These are phyloP conservation scores for Luidia sarsii DNA, from an alignment of 53 echinoderm and acorn worm species.

Conservation along the genomic window DNA sequence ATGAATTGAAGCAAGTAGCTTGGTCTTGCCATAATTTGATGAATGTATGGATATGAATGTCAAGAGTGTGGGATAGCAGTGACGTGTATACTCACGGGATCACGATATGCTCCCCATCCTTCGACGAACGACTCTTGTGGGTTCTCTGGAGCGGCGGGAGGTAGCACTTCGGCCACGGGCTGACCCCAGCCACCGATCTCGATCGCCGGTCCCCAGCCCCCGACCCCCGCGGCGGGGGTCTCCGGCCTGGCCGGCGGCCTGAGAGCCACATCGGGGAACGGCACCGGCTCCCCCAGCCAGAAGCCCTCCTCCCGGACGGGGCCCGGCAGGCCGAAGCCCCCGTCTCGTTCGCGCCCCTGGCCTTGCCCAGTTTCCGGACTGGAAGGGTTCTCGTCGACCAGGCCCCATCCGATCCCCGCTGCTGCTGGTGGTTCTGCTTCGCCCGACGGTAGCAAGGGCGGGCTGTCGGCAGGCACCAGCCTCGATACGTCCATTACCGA, in stretches of 20 bases:
- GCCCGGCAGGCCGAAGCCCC: not conserved
- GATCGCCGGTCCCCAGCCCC: not conserved
- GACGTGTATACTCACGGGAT: conserved; percentile 13
- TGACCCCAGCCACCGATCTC: no score
- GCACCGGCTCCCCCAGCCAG: no score
- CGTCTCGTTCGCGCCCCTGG: not conserved
- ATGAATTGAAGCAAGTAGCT: no score
- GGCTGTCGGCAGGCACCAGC: not conserved
- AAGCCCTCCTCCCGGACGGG: not conserved
- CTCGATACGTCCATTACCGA: conserved; percentile 18
- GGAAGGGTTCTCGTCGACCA: not conserved
- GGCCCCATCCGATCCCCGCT: not conserved
- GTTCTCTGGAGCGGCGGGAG: no score
- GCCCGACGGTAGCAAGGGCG: not conserved
- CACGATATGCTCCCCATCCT: not conserved
- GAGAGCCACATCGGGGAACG: no score
- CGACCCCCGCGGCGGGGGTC: no score
- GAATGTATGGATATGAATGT: no score
- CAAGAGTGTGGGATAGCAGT: no score
- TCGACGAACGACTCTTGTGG: not conserved
- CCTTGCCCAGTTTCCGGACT: not conserved
- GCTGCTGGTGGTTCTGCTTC: not conserved
- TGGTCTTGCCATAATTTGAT: no score
- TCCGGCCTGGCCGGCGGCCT: no score
- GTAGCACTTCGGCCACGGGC: no score